Conservation (phyloP, 2,888 invertebrate genomes). For the Xanthia icteritia region DNA sequence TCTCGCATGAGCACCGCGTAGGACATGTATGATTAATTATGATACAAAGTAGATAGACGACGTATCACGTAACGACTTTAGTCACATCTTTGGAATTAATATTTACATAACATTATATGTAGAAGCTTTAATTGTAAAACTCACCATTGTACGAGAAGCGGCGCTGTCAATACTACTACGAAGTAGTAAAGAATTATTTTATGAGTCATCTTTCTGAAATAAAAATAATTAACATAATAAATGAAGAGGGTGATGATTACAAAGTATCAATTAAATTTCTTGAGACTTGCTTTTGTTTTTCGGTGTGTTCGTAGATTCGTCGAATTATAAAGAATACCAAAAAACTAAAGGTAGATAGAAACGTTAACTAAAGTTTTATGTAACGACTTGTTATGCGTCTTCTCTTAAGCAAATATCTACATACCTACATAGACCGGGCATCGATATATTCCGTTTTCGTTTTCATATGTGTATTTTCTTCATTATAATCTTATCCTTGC, state of each 20-base stretch:
- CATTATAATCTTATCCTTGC: background rate
- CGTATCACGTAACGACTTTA: background rate
- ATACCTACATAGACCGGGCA: background rate
- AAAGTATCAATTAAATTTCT: conserved; percentile 8
- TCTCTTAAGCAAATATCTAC: background rate
- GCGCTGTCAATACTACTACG: conserved; percentile 73
- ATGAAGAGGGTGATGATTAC: conserved; percentile 5
- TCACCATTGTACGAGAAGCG: conserved; percentile 82
- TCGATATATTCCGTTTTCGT: background rate
- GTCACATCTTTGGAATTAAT: background rate
- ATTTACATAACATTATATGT: conserved; percentile 15
- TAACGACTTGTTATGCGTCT: background rate
- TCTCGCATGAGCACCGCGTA: background rate
- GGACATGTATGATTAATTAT: background rate
- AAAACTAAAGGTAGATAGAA: background rate
- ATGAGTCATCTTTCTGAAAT: conserved; percentile 83
- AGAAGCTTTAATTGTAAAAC: conserved; percentile 49
- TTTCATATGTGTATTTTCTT: background rate
- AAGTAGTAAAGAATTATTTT: conserved; percentile 73
- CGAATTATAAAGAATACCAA: background rate
- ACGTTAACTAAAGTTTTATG: background rate
- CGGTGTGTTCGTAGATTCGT: conserved; percentile 5
- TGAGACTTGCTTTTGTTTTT: conserved; percentile 9
- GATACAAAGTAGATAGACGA: conserved; percentile 1
- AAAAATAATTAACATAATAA: conserved; percentile 55